A percentile compares a stretch with the other conserved stretches of the same genome.
phyloP scores from a whole-genome alignment of 35 echinoderm and acorn worm species.

The Heliocidaris tuberculata region DNA sequence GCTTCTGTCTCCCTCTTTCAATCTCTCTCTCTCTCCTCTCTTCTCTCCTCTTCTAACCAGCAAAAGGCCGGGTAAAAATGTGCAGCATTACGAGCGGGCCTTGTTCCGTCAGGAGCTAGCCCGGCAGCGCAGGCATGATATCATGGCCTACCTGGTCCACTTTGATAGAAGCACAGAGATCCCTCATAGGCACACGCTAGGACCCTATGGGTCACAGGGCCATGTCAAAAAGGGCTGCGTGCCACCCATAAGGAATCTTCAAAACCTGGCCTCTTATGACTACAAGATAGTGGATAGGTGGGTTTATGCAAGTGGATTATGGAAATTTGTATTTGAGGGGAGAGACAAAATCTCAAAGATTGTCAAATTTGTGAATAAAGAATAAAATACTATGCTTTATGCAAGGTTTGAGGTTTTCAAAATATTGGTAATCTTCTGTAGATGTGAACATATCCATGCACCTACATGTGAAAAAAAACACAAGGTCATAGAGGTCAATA shows the following conservation, averaged over 20 bases:
- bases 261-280: background rate
- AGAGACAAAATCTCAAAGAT: no score
- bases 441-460: background rate
- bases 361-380: no score
- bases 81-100: conserved; percentile 75
- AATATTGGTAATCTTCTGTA: background rate
- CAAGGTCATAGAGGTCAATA: background rate
- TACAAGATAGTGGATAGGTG: conserved; percentile 37
- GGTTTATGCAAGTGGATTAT: background rate
- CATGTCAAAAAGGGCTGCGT: background rate
- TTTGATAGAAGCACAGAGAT: conserved; percentile 48
- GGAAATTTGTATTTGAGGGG: no score
- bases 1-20: background rate
- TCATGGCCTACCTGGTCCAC: conserved; percentile 94
- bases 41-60: conserved; percentile 39
- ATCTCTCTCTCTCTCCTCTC: conserved; percentile 1
- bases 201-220: background rate
- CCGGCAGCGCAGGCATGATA: conserved; percentile 79
- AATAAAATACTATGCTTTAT: no score
- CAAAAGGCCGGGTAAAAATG: conserved; percentile 66
- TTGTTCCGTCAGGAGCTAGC: conserved; percentile 71
- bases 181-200: background rate
- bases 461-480: no score
- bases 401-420: no score
- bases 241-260: conserved; percentile 1